Evolutionary conservation across 2,113 vertebrate genomes (phyloP).

Genomic region (Campylomormyrus numenius): DNA sequence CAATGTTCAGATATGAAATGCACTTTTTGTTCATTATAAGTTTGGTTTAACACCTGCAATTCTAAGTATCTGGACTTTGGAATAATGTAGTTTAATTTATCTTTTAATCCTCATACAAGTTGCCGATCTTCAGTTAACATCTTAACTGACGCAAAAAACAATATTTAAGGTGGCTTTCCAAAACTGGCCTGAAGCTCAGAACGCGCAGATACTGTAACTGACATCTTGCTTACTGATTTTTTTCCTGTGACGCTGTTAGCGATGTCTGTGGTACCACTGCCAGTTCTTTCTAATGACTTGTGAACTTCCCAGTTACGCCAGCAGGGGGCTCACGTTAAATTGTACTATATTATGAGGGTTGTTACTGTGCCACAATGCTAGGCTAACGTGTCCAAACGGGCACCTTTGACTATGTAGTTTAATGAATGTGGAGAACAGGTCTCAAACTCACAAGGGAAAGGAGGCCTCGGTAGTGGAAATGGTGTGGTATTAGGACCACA

Average conservation of each 20-base stretch:
- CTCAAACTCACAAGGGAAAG: neutral
- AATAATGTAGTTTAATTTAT: neutral
- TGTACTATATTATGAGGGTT: neutral
- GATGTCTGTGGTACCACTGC: neutral
- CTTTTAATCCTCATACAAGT: neutral
- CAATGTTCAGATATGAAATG: neutral
- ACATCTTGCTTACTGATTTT: neutral
- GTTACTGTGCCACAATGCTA: neutral
- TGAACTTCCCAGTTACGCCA: neutral
- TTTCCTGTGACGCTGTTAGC: neutral
- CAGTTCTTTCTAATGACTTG: neutral
- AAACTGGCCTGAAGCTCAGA: neutral
- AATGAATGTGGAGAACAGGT: neutral
- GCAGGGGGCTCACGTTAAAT: neutral
- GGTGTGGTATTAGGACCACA: neutral
- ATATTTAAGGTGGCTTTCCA: neutral
- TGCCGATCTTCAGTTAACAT: neutral
- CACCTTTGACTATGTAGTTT: neutral
- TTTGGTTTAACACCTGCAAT: neutral
- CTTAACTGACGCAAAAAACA: neutral
- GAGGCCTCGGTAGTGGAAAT: neutral
- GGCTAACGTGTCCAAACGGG: neutral
- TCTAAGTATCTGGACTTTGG: neutral
- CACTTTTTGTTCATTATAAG: neutral
- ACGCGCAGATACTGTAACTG: neutral